Base-by-base conservation (phyloP, 2,888 invertebrate species). In the Tipula unca region DNA sequence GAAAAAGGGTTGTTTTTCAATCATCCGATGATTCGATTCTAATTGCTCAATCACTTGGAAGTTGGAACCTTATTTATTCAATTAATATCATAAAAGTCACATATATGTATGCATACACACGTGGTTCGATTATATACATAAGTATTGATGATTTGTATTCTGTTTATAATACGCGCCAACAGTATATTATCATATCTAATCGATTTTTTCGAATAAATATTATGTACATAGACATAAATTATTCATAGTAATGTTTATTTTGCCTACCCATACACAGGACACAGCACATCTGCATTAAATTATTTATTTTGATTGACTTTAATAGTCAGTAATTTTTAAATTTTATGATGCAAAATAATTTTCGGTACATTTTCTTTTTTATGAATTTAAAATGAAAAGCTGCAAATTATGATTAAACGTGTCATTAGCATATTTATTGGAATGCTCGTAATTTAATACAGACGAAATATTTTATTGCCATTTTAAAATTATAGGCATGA, bases 281-380 rank as follows among this genome's bases (percentile, higher is more conserved):
- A n/a, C n/a, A n/a, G n/a, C n/a, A 25, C 69, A 69, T 69, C 69
- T 69, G 69, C 25, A 69, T 69, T 25, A 69, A 69, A 69, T 69
- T 69, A 69, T 69, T 69, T 69, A 69, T 69, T 69, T 69, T 69
- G 69, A 69, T 69, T 69, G 69, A 69, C 69, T 69, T 69, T 69
- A 25, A 69, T 69, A 25, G 69, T 13, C 25, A 69, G 25, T 69
- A 69, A 69, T 69, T 69, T 69, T 25, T 69, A 20, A 69, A 69
- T 25, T 69, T 69, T 69, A 69, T 69, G 69, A 25, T 25, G 69
- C 69, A 69, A 69, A 69, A 69, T 25, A 69, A 25, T 69, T 69
- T 69, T 25, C 69, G 13, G 48, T 2, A 39, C 6, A 39, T 10
- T 39, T 39, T 39, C 6, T 10, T 10, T 39, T 39, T 39, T 69